These are phyloP conservation scores for Centruroides sculpturatus DNA, from an alignment of 1,140 invertebrate genomes.

Conservation along the genomic window DNA sequence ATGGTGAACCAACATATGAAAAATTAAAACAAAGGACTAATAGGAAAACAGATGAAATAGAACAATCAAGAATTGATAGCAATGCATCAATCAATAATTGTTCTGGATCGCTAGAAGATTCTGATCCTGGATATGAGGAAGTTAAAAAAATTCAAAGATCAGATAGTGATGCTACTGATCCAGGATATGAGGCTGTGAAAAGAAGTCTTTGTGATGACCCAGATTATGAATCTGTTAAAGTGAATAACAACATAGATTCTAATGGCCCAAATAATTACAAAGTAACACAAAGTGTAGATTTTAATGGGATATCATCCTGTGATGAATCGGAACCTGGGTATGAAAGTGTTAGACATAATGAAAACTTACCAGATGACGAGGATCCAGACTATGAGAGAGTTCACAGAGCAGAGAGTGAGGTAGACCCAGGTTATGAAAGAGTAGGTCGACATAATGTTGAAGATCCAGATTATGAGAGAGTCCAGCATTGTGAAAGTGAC, in stretches of 20 bases:
- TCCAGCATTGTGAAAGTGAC: background rate
- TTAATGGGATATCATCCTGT: no score
- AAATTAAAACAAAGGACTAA: no score
- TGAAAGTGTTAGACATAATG: constrained; percentile 4
- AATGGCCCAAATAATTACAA: no score
- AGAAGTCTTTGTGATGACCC: constrained; percentile 6
- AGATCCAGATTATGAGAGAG: background rate
- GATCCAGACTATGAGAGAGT: constrained; percentile 12
- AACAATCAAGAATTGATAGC: constrained; percentile 5
- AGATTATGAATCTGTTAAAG: constrained; percentile 5
- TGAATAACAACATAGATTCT: no score
- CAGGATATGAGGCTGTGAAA: constrained; percentile 8
- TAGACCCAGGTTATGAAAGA: constrained; percentile 12
- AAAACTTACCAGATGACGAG: constrained; percentile 5
- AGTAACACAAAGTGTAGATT: no score
- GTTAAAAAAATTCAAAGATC: constrained; percentile 9
- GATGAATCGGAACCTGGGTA: background rate
- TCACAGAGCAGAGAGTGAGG: constrained; percentile 13
- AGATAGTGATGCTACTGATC: constrained; percentile 12
- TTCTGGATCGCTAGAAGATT: background rate
- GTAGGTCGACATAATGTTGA: constrained; percentile 2
- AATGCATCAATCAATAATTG: background rate
- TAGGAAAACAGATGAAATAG: no score
- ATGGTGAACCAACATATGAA: no score
- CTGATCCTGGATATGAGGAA: constrained; percentile 13